Conservation (phyloP, 2,888 invertebrate species). For the Yponomeuta cagnagella region DNA sequence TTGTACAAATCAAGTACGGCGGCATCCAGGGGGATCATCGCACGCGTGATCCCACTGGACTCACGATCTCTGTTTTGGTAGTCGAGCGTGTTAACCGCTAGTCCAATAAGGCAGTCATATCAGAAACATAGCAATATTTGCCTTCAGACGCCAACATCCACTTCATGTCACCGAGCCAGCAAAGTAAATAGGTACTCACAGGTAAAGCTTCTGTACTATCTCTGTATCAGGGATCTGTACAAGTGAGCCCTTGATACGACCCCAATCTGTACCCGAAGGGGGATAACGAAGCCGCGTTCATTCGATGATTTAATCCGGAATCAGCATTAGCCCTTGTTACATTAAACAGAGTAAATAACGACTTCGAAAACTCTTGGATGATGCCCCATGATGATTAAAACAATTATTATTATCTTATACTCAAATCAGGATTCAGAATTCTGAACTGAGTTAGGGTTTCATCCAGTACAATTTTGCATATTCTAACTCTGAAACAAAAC, state of each 20-base stretch:
- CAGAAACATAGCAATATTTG: too few relatives aligned
- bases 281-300: not conserved
- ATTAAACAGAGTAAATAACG: not conserved
- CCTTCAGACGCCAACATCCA: too few relatives aligned
- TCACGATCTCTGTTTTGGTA: too few relatives aligned
- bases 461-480: too few relatives aligned
- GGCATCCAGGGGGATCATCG: too few relatives aligned
- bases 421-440: too few relatives aligned
- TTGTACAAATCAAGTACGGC: too few relatives aligned
- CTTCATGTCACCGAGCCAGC: not conserved
- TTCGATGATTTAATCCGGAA: slow-evolving; percentile 1
- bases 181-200: not conserved
- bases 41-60: too few relatives aligned
- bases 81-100: too few relatives aligned
- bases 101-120: too few relatives aligned
- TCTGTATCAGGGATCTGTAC: not conserved
- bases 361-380: not conserved
- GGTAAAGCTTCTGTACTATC: not conserved
- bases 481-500: too few relatives aligned
- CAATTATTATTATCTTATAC: not conserved
- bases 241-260: slow-evolving; percentile 1
- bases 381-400: not conserved
- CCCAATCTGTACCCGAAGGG: not conserved
- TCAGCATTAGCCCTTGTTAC: not conserved
- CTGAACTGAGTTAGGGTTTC: too few relatives aligned